Conservation (phyloP, 2,113 vertebrate genomes). For the Promerops cafer region DNA sequence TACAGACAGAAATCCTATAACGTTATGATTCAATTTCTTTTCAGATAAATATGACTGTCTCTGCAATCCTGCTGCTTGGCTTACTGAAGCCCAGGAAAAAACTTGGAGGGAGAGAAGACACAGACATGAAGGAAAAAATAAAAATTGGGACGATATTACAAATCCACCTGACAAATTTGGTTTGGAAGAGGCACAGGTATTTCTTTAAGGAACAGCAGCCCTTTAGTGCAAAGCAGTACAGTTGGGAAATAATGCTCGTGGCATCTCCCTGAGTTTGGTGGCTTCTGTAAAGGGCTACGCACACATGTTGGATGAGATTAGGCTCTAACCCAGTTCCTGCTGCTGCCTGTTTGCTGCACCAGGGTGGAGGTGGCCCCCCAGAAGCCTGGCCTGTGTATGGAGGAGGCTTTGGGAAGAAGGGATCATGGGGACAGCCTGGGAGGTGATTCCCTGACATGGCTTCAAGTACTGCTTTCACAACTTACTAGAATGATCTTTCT, state of each 20-base stretch:
- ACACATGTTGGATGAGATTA: accelerated
- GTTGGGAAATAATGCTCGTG: not conserved
- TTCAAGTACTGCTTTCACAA: not conserved
- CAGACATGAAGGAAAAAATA: not conserved
- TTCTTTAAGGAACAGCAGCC: not conserved
- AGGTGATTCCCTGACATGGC: accelerated
- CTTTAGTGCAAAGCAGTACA: not conserved
- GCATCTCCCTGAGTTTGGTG: not conserved
- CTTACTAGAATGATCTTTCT: not conserved
- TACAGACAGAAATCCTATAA: slow-evolving; percentile 33
- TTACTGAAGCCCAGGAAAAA: not conserved
- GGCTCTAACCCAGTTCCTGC: not conserved
- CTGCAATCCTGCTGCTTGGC: not conserved
- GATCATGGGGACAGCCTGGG: not conserved
- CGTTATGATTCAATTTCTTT: slow-evolving; percentile 30
- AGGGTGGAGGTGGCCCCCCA: not conserved
- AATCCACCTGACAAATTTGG: not conserved
- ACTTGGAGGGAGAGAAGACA: not conserved
- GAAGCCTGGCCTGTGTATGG: not conserved
- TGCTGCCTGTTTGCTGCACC: not conserved
- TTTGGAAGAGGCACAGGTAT: not conserved
- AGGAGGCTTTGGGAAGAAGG: not conserved
- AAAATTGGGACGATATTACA: not conserved
- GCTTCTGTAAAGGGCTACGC: not conserved
- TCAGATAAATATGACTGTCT: slow-evolving; percentile 5